Percentiles rank a stretch among this genome's conserved stretches.
phyloP scores from a whole-genome alignment of 2,888 invertebrate species.

The Phymatocera aterrima region DNA sequence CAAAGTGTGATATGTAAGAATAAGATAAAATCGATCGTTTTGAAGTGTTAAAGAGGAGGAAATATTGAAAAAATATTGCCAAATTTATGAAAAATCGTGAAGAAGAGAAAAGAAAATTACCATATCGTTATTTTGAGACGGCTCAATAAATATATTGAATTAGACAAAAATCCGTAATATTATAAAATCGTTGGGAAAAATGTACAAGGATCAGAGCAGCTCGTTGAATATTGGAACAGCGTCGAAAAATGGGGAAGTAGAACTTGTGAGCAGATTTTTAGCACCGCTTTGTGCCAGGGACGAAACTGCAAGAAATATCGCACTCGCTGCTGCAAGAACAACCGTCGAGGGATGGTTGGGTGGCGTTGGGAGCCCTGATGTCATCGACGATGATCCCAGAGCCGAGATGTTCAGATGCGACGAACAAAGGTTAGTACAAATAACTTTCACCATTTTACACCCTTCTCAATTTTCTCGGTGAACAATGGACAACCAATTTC shows the following conservation, averaged over 20 bases:
- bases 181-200: constrained; percentile 48
- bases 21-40: neutral
- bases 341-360: constrained; percentile 78
- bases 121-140: constrained; percentile 22
- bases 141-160: neutral
- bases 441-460: neutral
- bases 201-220: constrained; percentile 64
- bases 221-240: constrained; percentile 57
- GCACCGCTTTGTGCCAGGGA: constrained; percentile 77
- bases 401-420: constrained; percentile 62
- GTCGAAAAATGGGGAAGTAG: constrained; percentile 73
- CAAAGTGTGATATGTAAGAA: constrained; percentile 18
- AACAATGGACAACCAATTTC: neutral
- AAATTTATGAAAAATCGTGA: constrained; percentile 29
- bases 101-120: too few relatives aligned
- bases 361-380: constrained; percentile 76
- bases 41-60: neutral
- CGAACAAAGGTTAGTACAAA: constrained; percentile 47
- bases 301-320: constrained; percentile 75
- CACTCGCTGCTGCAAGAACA: constrained; percentile 76
- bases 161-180: too few relatives aligned
- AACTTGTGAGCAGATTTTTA: constrained; percentile 76
- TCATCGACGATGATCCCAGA: constrained; percentile 67
- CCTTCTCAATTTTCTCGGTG: neutral
- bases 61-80: neutral